A percentile compares a stretch with the other conserved stretches of the same genome.
Evolutionary conservation across 2,888 invertebrate species (phyloP).

Genomic region (Drepana falcataria): DNA sequence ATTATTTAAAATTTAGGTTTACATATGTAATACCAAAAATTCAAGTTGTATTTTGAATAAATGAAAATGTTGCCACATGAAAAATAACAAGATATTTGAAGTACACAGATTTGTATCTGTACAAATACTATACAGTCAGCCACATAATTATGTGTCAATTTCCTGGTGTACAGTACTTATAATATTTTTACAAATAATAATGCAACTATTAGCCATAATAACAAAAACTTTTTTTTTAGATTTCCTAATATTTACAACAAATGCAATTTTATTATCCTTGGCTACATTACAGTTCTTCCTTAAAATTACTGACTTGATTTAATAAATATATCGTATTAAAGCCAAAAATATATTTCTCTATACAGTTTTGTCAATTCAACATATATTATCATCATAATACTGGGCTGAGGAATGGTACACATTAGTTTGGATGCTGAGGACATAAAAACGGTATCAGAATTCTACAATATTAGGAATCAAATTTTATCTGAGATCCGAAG

Average conservation of each 20-base stretch:
- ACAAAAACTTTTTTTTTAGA: conserved; percentile 2
- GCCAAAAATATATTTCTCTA: conserved; percentile 46
- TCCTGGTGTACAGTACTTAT: neutral
- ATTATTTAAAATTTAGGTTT: too few species aligned
- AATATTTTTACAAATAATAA: neutral
- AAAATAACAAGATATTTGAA: too few species aligned
- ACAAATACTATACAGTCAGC: conserved; percentile 1
- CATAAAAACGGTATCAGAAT: neutral
- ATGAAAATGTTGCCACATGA: too few species aligned
- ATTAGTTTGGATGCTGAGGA: conserved; percentile 12
- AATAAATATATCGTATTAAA: conserved; percentile 62
- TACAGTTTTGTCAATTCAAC: conserved; percentile 27
- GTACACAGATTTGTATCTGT: too few species aligned
- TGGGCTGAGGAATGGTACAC: conserved; percentile 62
- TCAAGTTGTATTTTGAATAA: too few species aligned
- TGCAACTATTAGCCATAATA: conserved; percentile 2
- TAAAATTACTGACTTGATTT: conserved; percentile 73
- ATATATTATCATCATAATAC: conserved; percentile 44
- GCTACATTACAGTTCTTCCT: conserved; percentile 26
- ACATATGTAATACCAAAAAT: too few species aligned
- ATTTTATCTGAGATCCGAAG: conserved; percentile 31
- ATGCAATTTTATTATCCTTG: conserved; percentile 5
- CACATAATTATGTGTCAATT: neutral
- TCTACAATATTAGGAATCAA: conserved; percentile 29
- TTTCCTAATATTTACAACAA: conserved; percentile 6